A percentile compares a stretch with the other conserved stretches of the same genome.
Conservation (phyloP, 2,113 vertebrate species). For the Stigmatopora argus region DNA sequence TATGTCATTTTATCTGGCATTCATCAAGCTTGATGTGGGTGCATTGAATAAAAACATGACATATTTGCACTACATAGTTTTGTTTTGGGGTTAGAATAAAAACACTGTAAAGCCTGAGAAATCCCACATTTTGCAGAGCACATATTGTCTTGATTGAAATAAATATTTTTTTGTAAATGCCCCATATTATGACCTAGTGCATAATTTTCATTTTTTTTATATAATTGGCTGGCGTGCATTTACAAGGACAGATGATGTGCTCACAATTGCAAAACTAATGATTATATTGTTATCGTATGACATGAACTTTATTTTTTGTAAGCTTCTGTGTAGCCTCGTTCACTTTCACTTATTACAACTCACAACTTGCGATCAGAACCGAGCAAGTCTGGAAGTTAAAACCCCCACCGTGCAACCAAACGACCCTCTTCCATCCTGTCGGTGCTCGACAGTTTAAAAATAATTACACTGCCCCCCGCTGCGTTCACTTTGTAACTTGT, state of each 20-base stretch:
- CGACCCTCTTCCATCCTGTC: neutral
- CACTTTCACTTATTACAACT: slow-evolving; percentile 49
- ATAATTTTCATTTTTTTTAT: too few species aligned
- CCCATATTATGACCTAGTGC: too few species aligned
- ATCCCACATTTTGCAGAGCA: neutral
- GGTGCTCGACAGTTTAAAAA: slow-evolving; percentile 6
- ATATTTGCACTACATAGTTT: neutral
- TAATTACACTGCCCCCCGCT: slow-evolving; percentile 5
- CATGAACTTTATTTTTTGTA: slow-evolving; percentile 7
- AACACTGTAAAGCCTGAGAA: neutral
- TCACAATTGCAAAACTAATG: neutral
- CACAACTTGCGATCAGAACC: slow-evolving; percentile 38
- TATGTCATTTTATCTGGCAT: neutral
- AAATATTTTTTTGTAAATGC: neutral
- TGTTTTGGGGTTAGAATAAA: neutral
- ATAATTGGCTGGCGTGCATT: neutral
- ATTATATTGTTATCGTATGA: slow-evolving; percentile 28
- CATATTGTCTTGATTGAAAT: neutral
- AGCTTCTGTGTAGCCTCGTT: slow-evolving; percentile 30
- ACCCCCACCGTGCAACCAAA: slow-evolving; percentile 31
- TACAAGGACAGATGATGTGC: neutral
- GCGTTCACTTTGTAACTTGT: neutral
- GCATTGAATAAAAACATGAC: neutral
- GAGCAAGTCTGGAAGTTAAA: slow-evolving; percentile 37
- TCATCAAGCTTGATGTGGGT: neutral